Evolutionary conservation across 2,888 invertebrate genomes (phyloP), one percentile per base, ranked within the genome.

Genomic region (Melanophora roralis): DNA sequence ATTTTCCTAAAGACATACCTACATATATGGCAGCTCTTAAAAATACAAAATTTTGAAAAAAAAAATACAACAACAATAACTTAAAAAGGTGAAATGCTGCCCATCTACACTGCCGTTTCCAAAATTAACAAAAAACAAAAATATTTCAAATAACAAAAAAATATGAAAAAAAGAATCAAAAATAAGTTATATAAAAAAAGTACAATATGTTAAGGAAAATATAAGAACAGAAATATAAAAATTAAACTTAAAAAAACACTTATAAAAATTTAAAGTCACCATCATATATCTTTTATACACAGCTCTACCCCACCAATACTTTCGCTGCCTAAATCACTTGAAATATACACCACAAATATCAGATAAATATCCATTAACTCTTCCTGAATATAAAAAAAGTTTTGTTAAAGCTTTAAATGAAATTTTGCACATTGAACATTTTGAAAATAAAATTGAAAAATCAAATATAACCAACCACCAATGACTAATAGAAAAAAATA

Each of bases 261-360:
- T 62, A 62, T n/a, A 12, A 43, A 55, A 19, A 19, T 27, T n/a
- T n/a, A n/a, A n/a, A n/a, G n/a, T 32, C 36, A 73, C 64, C n/a
- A 36, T 32, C 64, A 51, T 40, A 16, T 34, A 2, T n/a, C 21
- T 60, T n/a, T 40, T 21, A n/a, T 27, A 38, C 32, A 9, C 34
- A 12, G 40, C 32, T 43, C 53, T 5, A 27, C 45, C 43, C 14
- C 40, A 14, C 43, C 19, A 3, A 27, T 59, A 60, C 40, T 6
- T 19, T 6, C 11, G 49, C 71, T 71, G 38, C 38, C 47, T 32
- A 21, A 45, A 9, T 19, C 27, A n/a, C 36, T 16, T 16, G 27
- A 32, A n/a, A 8, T 21, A 19, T 14, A 2, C 16, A 19, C 16
- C 45, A 16, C 16, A 43, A 12, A n/a, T 38, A 38, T 38, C n/a